Evolutionary conservation across 2,888 invertebrate genomes (phyloP), one percentile per base, ranked within the genome.

Genomic region (Tuta absoluta): DNA sequence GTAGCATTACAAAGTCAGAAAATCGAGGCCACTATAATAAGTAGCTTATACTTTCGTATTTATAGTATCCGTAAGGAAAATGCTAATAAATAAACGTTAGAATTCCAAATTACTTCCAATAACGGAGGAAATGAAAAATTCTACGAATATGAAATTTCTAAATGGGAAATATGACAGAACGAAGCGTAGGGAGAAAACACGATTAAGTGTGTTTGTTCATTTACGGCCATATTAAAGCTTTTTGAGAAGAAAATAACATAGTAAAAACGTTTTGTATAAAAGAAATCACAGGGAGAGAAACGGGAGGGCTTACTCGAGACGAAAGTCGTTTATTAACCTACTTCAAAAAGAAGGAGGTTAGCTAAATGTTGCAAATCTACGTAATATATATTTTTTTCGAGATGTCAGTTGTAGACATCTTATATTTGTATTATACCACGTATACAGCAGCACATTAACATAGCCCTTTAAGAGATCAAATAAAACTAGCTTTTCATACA

Each of bases 161-260:
- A 41, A 41, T 17, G 61, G 66, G 64, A 68, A 53, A 63, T 66
- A 53, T 45, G 60, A 60, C 62, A 59, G 63, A 60, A 64, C 64
- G 53, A 61, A 59, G 41, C 41, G 41, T 41, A n/a, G n/a, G 41
- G 41, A n/a, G n/a, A 41, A 41, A 41, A 41, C 41, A 8, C 41
- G 41, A 41, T 14, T 41, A n/a, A 41, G 45, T 45, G 5, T n/a
- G 45, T 45, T n/a, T 45, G n/a, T 45, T 45, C 45, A 45, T 45
- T 45, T 45, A 45, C 45, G 17, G 45, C n/a, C 45, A 45, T 45
- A 51, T n/a, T 23, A 23, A 23, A 51, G 51, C 51, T 51, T 23
- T 51, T 23, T 23, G 28, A 12, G n/a, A 33, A 24, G 2, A n/a
- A 7, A 56, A 56, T 28, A 33, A 56, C 19, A 17, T 17, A 56